Evolutionary conservation across 1,140 invertebrate genomes (phyloP), one percentile per base, ranked within the genome.

Genomic region (Cylas formicarius): DNA sequence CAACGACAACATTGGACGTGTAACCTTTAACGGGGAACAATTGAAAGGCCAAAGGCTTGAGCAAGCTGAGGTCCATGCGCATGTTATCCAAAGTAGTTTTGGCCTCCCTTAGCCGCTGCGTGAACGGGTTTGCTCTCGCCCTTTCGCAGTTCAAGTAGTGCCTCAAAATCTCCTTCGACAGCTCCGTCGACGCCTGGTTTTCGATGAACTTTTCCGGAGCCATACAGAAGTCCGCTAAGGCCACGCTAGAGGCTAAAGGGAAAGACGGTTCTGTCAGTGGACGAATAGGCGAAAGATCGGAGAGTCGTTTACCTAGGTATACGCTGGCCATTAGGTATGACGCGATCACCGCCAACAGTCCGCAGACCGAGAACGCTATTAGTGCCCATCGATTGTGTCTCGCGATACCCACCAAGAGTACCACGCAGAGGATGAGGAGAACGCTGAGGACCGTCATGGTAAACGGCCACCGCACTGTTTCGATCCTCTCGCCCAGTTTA

Each of bases 281-380:
- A n/a, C n/a, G 35, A 20, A 13, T 22, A 11, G 22, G 22, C 9
- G 20, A 38, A 40, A 40, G 27, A 42, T 45, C 2, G 21, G 41
- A 13, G 29, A 10, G 83, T 19, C 84, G 74, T 57, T 82, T 78
- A 21, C 86, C 85, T 35, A 60, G 44, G 67, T 91, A 87, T 17
- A 90, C 60, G 31, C 87, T 89, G 14, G 85, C 82, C 70, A 87
- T 80, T 37, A 90, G 70, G 84, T 87, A 93, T 49, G 87, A 90
- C 46, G 87, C 80, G 51, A 92, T 90, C n/a, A 93, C 81, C 27
- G 87, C 87, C 46, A 90, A 77, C 36, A 94, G 68, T 19, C 88
- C 90, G 56, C 90, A 86, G 21, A 91, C 88, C 57, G 82, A 81
- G 48, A 74, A 87, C 72, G 84, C 82, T 57, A 90, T 89, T 32